Conservation (phyloP, 2,113 vertebrate genomes). For the Bucco capensis region DNA sequence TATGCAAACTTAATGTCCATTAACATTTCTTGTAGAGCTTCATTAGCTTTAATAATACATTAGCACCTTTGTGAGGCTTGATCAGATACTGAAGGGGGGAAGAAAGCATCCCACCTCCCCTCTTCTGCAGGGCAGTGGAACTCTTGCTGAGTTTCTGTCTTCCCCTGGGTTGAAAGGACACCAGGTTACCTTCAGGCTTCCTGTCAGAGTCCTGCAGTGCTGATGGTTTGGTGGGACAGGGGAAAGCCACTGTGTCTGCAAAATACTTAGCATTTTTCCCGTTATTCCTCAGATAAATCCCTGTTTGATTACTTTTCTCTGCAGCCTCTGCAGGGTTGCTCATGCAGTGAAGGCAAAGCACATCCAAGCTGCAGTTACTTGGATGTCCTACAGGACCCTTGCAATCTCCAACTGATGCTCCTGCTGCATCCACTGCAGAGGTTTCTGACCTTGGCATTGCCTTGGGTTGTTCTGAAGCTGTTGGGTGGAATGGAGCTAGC, state of each 20-base stretch:
- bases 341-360: rapidly evolving
- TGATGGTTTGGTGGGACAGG: neutral
- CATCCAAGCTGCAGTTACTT: neutral
- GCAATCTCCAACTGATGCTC: rapidly evolving
- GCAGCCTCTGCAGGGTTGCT: neutral
- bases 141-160: neutral
- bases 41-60: constrained; percentile 85
- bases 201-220: neutral
- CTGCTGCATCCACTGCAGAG: rapidly evolving
- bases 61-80: constrained; percentile 77
- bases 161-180: neutral
- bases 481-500: neutral
- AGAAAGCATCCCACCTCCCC: neutral
- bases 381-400: rapidly evolving
- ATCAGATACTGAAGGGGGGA: constrained; percentile 55
- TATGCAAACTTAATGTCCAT: constrained; percentile 83
- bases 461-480: neutral
- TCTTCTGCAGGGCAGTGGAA: neutral
- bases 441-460: rapidly evolving
- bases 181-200: neutral
- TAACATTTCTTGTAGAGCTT: constrained; percentile 79
- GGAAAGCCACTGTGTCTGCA: rapidly evolving
- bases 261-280: rapidly evolving
- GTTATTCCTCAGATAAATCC: neutral
- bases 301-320: rapidly evolving